Conservation (phyloP, 2,113 vertebrate species). For the Podocnemis expansa region DNA sequence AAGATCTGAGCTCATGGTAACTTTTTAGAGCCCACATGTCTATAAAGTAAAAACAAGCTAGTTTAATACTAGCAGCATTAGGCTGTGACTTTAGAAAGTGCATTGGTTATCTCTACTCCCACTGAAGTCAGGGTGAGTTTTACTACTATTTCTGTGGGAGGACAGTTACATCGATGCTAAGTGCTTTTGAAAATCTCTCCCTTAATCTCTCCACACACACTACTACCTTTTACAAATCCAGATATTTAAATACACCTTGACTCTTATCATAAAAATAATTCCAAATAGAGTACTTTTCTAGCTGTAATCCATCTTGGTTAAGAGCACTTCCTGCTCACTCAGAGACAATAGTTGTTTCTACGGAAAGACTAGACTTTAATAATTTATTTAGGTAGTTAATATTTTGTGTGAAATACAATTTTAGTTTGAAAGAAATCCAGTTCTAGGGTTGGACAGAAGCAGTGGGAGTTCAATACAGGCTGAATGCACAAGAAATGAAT, state of each 20-base stretch:
- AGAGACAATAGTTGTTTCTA: not conserved
- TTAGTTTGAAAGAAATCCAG: not conserved
- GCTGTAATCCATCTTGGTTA: not conserved
- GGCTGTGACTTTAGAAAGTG: slow-evolving; percentile 34
- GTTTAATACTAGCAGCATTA: not conserved
- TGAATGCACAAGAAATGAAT: not conserved
- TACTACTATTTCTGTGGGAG: not conserved
- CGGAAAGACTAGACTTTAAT: not conserved
- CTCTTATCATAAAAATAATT: not conserved
- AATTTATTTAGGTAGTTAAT: not conserved
- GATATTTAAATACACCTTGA: not conserved
- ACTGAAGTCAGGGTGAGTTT: not conserved
- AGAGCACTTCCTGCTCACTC: not conserved
- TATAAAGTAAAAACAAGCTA: not conserved
- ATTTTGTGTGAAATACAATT: not conserved
- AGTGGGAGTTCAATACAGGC: not conserved
- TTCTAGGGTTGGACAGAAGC: not conserved
- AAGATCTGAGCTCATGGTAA: not conserved
- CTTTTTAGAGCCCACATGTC: not conserved
- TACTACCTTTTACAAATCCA: not conserved
- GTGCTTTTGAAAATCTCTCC: not conserved
- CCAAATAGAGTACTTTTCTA: not conserved
- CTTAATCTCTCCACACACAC: not conserved
- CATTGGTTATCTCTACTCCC: not conserved
- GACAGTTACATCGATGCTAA: not conserved